phyloP scores from a whole-genome alignment of 2,797 vertebrate species.

The Uromys caudimaculatus region DNA sequence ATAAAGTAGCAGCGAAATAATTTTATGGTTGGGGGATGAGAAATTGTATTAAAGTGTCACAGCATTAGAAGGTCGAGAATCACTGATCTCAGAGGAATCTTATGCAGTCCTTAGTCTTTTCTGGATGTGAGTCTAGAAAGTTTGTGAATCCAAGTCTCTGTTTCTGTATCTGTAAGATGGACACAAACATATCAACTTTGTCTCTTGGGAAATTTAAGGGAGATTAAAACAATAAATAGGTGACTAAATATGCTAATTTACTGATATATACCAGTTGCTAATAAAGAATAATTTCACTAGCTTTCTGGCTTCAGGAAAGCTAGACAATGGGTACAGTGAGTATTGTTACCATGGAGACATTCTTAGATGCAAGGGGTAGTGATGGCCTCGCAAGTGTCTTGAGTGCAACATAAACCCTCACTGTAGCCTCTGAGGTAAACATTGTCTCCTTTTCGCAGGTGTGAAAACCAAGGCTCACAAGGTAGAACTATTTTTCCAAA shows the following conservation, averaged over 20 bases:
- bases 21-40: neutral
- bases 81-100: neutral
- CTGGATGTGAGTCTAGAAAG: neutral
- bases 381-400: neutral
- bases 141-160: neutral
- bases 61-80: neutral
- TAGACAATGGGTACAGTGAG: no score
- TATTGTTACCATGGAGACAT: neutral
- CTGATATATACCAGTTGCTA: neutral
- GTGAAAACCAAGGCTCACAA: neutral
- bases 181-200: neutral
- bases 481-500: neutral
- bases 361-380: neutral
- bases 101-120: neutral
- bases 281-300: neutral
- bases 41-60: neutral
- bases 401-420: neutral
- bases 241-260: neutral
- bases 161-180: conserved; percentile 10
- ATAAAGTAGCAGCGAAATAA: neutral
- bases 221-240: neutral
- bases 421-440: neutral
- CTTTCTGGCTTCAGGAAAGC: neutral
- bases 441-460: neutral
- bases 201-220: neutral